These are phyloP conservation scores for Puntigrus tetrazona DNA, from an alignment of 2,113 vertebrate species.

Conservation along the genomic window DNA sequence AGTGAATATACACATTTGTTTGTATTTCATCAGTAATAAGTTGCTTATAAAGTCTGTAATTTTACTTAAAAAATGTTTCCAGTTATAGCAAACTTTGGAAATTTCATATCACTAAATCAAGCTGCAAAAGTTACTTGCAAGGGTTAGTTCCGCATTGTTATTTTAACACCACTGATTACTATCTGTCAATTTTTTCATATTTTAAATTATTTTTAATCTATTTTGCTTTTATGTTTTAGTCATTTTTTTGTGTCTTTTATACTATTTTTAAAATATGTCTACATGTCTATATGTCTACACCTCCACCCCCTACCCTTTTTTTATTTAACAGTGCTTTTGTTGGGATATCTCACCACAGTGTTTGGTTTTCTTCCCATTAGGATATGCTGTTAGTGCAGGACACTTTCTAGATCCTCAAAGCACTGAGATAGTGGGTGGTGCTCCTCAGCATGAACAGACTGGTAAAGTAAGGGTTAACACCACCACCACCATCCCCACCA, in stretches of 20 bases:
- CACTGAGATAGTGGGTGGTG: conserved; percentile 88
- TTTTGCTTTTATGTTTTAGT: too few species aligned
- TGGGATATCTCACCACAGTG: neutral
- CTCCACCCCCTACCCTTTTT: too few species aligned
- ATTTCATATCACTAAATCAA: neutral
- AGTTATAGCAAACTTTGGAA: neutral
- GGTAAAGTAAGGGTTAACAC: conserved; percentile 85
- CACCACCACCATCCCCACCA: neutral
- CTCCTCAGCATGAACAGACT: conserved; percentile 89
- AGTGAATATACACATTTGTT: neutral
- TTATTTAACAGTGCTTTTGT: neutral
- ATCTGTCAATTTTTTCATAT: too few species aligned
- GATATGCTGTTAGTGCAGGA: conserved; percentile 91
- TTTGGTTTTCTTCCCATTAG: conserved; percentile 67
- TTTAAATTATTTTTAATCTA: too few species aligned
- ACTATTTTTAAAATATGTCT: too few species aligned
- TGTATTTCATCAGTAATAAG: neutral
- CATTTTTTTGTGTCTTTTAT: too few species aligned
- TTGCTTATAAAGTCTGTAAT: neutral
- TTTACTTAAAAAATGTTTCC: neutral
- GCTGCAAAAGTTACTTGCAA: neutral
- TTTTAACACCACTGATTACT: too few species aligned
- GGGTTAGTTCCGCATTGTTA: neutral
- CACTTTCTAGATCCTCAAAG: conserved; percentile 77
- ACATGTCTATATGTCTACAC: too few species aligned